Base-by-base conservation (phyloP, 2,888 invertebrate genomes). In the Chrysolina oricalcia region DNA sequence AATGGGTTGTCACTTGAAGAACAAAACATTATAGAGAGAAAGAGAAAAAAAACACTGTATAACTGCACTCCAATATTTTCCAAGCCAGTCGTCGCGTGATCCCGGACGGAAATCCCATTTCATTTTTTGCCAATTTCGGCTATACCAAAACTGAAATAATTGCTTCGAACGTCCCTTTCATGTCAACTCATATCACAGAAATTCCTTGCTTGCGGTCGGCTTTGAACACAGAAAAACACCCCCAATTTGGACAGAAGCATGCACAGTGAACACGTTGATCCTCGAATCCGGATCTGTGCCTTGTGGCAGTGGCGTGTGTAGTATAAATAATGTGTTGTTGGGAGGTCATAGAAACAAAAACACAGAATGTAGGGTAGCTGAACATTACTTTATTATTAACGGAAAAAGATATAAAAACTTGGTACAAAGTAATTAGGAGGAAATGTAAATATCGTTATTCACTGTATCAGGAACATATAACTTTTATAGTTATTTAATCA, bases 221-320 rank as follows among this genome's bases (percentile, higher is more conserved):
- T 59, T 59, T 59, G 35, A 23, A n/a, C 46, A 11, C 59, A 59
- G n/a, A 59, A 35, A 59, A 59, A 35, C 59, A 35, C 10, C 35
- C 15, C 59, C 63, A 73, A 73, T 69, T 69, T 69, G 48, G 19
- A 53, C 68, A 50, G 53, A 69, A 68, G 23, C 50, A 50, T 68
- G 40, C 56, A 53, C 64, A 63, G 69, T 66, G 73, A 64, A 73
- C 73, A 73, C 23, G 69, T 69, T 73, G 73, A 73, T 73, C 73
- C 69, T 50, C 41, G 63, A 69, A 64, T 67, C 62, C 68, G 21
- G 63, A 67, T 68, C 63, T 72, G 63, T 68, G 73, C 40, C 27
- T 63, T 59, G 15, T 35, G n/a, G 59, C 35, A 35, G 35, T 35
- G 35, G 35, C 35, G 35, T 35, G 8, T 35, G 27, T 3, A 5